Evolutionary conservation across 2,888 invertebrate species (phyloP).

Genomic region (Lottia scabra): DNA sequence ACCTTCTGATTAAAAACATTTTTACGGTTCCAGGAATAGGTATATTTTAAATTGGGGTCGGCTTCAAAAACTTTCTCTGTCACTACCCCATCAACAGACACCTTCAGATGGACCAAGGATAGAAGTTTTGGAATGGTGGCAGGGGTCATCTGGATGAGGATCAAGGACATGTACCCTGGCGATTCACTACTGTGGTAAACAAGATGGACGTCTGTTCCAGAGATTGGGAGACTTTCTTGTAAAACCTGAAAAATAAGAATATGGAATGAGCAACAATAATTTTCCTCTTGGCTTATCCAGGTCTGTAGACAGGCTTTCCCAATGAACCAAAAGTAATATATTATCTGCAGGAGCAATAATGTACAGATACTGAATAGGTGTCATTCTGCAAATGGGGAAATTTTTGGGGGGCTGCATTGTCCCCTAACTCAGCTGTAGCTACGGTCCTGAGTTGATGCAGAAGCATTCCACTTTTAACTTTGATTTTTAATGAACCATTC

Average conservation of each 20-base stretch:
- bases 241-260: constrained; percentile 78
- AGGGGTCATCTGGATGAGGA: constrained; percentile 74
- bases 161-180: constrained; percentile 92
- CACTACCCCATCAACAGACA: constrained; percentile 89
- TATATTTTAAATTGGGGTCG: constrained; percentile 93
- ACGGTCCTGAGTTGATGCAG: too few species aligned
- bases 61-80: constrained; percentile 95
- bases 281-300: too few species aligned
- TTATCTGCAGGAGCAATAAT: too few species aligned
- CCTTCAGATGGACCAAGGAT: constrained; percentile 84
- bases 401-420: too few species aligned
- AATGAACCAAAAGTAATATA: too few species aligned
- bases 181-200: constrained; percentile 97
- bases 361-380: too few species aligned
- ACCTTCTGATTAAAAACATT: constrained; percentile 99
- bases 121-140: constrained; percentile 58
- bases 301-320: too few species aligned
- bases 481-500: too few species aligned
- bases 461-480: too few species aligned
- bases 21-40: constrained; percentile 97
- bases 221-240: constrained; percentile 95
- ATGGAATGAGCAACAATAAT: not conserved
- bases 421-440: too few species aligned
- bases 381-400: too few species aligned
- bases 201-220: constrained; percentile 91